phyloP scores from a whole-genome alignment of 2,797 vertebrate species.

The Falco columbarius region DNA sequence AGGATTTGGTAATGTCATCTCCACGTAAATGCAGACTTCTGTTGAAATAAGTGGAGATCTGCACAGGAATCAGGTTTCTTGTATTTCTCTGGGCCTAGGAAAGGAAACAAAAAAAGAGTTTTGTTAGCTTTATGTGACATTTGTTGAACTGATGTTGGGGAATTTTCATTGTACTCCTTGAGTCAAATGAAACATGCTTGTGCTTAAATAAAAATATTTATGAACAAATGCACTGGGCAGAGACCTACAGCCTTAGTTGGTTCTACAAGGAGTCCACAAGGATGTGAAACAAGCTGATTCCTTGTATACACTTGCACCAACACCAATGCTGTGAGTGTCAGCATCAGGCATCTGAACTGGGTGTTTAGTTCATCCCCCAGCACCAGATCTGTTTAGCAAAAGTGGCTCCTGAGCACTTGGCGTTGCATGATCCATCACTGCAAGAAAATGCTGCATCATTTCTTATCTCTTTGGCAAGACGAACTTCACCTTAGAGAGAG shows the following conservation, averaged over 20 bases:
- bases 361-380: neutral
- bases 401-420: neutral
- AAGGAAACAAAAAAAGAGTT: neutral
- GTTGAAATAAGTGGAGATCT: neutral
- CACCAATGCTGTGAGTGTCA: neutral
- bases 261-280: neutral
- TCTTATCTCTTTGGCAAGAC: neutral
- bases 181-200: neutral
- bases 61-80: neutral
- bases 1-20: neutral
- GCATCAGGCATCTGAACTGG: neutral
- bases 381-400: neutral
- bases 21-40: neutral
- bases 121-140: neutral
- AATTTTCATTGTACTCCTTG: neutral
- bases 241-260: accelerated
- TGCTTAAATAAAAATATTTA: neutral
- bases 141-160: neutral
- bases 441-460: neutral
- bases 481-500: neutral
- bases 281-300: accelerated
- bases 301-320: neutral
- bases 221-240: neutral
- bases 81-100: neutral
- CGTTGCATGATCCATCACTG: neutral